Conservation (phyloP, 2,113 vertebrate species). For the Aegotheles bennettii region DNA sequence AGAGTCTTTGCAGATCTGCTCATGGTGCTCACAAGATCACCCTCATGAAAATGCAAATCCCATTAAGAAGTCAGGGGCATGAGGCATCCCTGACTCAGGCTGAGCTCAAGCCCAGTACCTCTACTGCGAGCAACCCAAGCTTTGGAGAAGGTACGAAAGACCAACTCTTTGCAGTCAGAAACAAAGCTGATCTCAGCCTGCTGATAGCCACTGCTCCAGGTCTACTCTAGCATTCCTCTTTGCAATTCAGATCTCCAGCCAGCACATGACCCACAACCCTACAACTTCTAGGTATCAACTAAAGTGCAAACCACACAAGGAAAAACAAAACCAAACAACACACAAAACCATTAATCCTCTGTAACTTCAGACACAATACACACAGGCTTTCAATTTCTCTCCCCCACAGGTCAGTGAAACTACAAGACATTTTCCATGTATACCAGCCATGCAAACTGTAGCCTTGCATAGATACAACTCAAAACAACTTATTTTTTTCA, state of each 20-base stretch:
- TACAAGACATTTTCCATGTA: background rate
- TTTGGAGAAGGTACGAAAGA: background rate
- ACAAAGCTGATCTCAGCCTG: background rate
- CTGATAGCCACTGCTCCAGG: background rate
- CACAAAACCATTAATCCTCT: background rate
- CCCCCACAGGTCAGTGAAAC: background rate
- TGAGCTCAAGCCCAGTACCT: background rate
- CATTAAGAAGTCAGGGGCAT: background rate
- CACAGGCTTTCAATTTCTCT: background rate
- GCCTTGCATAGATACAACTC: background rate
- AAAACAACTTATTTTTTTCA: background rate
- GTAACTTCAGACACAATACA: background rate
- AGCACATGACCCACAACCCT: background rate
- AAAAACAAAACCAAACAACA: background rate
- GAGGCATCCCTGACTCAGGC: fast-evolving
- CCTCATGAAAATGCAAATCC: fast-evolving
- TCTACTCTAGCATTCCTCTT: background rate
- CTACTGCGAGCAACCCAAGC: background rate
- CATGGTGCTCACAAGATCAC: no score
- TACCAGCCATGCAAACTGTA: background rate
- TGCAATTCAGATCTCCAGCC: background rate
- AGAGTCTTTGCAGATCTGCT: background rate
- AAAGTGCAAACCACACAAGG: background rate
- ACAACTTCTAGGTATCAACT: background rate
- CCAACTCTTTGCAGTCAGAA: background rate